A percentile compares a stretch with the other conserved stretches of the same genome.
Conservation (phyloP, 2,888 invertebrate species). For the Tethea ocularis region DNA sequence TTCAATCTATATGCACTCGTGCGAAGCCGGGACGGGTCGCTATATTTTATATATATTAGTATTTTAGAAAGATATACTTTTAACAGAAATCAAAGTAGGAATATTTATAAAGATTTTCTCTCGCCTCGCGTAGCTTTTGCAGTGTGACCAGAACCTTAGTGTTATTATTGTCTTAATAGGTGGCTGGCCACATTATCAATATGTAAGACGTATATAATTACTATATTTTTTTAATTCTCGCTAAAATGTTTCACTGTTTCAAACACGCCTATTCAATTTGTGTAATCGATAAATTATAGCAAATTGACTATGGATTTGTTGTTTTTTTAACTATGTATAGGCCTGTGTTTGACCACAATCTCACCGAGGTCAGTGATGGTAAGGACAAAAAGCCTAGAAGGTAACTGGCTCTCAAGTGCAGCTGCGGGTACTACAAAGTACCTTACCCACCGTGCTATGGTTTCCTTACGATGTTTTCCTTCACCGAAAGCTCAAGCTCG, state of each 20-base stretch:
- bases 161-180: conserved; percentile 57
- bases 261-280: conserved; percentile 76
- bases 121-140: conserved; percentile 25
- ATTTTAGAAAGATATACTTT: no score
- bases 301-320: conserved; percentile 62
- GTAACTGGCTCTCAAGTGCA: no score
- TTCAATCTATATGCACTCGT: no score
- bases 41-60: neutral
- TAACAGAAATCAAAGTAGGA: neutral
- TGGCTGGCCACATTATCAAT: conserved; percentile 79
- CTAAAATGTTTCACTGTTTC: conserved; percentile 66
- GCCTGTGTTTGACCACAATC: no score
- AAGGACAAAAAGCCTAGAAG: no score
- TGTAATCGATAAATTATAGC: conserved; percentile 81
- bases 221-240: conserved; percentile 74
- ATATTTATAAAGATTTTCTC: neutral
- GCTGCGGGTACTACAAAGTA: no score
- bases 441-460: no score
- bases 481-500: no score
- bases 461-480: no score
- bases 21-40: no score
- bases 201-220: conserved; percentile 63
- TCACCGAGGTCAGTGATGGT: no score
- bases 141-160: conserved; percentile 37
- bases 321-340: no score